phyloP scores from a whole-genome alignment of 1,140 invertebrate genomes.

The Bombus affinis region DNA sequence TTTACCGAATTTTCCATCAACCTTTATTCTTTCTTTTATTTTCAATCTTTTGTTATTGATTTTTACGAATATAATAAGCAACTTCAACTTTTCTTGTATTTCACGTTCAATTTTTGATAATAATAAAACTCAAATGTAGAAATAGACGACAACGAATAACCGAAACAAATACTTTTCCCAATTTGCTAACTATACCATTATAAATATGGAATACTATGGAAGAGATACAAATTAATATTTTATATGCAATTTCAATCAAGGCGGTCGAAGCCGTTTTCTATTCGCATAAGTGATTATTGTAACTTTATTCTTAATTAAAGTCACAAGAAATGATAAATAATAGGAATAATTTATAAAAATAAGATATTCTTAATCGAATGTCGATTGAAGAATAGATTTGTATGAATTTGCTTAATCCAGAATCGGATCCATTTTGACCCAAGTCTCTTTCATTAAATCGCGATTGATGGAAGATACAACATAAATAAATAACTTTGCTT shows the following conservation, averaged over 20 bases:
- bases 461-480: not conserved
- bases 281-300: not conserved
- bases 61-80: not conserved
- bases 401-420: slow-evolving; percentile 4
- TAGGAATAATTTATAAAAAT: not conserved
- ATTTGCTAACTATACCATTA: too few relatives aligned
- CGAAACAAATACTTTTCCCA: too few relatives aligned
- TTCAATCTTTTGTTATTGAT: not conserved
- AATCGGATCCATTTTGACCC: not conserved
- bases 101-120: too few relatives aligned
- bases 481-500: not conserved
- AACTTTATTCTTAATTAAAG: not conserved
- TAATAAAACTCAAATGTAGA: too few relatives aligned
- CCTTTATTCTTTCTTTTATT: not conserved
- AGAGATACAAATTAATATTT: not conserved
- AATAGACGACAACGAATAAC: too few relatives aligned
- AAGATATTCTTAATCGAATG: slow-evolving; percentile 1
- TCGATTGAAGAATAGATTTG: slow-evolving; percentile 1
- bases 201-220: not conserved
- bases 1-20: too few relatives aligned
- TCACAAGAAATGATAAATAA: not conserved
- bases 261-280: not conserved
- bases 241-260: not conserved
- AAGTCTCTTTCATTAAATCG: slow-evolving; percentile 12
- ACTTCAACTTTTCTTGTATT: not conserved